phyloP scores from a whole-genome alignment of 2,113 vertebrate species.

The Odontophorus gujanensis region DNA sequence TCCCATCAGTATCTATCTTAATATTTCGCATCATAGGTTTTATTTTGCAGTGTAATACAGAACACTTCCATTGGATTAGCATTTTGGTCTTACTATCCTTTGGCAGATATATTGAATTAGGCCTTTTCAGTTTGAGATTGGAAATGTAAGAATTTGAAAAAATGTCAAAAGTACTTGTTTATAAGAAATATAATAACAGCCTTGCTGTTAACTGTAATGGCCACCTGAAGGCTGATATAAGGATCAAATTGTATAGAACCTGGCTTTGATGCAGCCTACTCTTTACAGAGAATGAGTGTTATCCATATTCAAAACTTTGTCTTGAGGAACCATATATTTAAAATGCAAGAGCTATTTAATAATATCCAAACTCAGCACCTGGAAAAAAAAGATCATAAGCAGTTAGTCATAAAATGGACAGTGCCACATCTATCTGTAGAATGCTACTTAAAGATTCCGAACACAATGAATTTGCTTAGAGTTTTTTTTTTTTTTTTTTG shows the following conservation, averaged over 20 bases:
- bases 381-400: background rate
- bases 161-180: background rate
- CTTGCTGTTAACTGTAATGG: background rate
- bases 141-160: background rate
- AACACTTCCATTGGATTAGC: background rate
- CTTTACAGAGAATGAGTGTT: accelerated
- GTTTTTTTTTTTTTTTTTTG: background rate
- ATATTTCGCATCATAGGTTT: background rate
- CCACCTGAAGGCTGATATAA: background rate
- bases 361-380: background rate
- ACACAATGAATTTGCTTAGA: background rate
- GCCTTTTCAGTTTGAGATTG: background rate
- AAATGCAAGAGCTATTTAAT: background rate
- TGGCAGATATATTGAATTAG: background rate
- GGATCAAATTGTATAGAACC: background rate
- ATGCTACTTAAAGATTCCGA: background rate
- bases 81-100: background rate
- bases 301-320: background rate
- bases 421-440: background rate
- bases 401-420: background rate
- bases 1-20: background rate
- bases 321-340: background rate
- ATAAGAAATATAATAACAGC: background rate
- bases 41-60: background rate
- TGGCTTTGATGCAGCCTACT: background rate